Evolutionary conservation across 1,140 invertebrate genomes (phyloP), one percentile per base, ranked within the genome.

Genomic region (Hycleus cichorii): DNA sequence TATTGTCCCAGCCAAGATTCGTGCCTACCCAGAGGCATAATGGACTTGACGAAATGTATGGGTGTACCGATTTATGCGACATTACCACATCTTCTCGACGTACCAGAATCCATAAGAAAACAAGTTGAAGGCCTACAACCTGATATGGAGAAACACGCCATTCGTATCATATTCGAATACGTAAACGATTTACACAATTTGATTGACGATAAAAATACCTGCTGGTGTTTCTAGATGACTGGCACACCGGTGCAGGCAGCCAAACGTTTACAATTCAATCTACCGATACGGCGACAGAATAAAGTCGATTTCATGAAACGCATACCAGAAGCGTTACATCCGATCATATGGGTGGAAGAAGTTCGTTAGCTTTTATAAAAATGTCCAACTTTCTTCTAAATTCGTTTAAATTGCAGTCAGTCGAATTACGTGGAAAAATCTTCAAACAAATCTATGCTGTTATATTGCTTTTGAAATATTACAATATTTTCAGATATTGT

Each of bases 261-360:
- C 43, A 87, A 87, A 67, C 76, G 87, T 12, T 63, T 90, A 3
- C 87, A 89, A 65, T 87, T 90, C 48, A 89, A 82, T 64, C 76
- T 89, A 43, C 77, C 79, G 2, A 65, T 90, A 25, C 66, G 80
- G 11, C 79, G 81, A 11, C 74, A 85, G 3, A 75, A 81, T 0
- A 87, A 87, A 67, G 73, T 89, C 7, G 81, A 80, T 25, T 61
- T 84, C 0, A 82, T 85, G 74, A 83, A 82, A 50, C 78, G 81
- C 12, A 71, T 89, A 6, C 80, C 82, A 0, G 68, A 72, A 42
- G 76, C 80, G 1, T 66, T 89, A 1, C 65, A 85, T 27, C 88
- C 88, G 0, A 5, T 91, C 0, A 83, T 90, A 51, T 91, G 88
- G 88, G 70, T 90, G 2, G 87, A 90, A 70, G 88, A 90, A 73